Base-by-base conservation (phyloP, 2,888 invertebrate species). In the Entomobrya multifasciata region DNA sequence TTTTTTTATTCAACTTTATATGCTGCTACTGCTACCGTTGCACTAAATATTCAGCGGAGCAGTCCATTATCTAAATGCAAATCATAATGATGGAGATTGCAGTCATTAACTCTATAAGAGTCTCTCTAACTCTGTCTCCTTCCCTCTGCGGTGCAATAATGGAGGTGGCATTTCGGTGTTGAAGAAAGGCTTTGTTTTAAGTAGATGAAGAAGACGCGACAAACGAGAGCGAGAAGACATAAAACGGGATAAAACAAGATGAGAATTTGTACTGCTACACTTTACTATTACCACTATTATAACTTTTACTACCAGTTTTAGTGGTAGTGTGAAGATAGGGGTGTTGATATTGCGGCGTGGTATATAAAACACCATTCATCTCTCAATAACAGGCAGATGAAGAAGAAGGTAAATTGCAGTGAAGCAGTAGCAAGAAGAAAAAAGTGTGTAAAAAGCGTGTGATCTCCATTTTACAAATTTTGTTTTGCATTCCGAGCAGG, bases 31-130 rank as follows among this genome's bases (percentile, higher is more conserved):
- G 13, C 72, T n/a, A 17, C 30, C 49, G 57, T 57, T 55, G 41
- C 74, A 83, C 77, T 65, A 72, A 57, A 47, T 60, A 82, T 74
- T 82, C 65, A 65, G 36, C 25, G 52, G 60, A 72, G 65, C n/a
- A 87, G 87, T 87, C 87, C 67, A 84, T 84, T 84, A 87, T 87
- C 87, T 87, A 87, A 87, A 87, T 87, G 83, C 87, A 87, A 87
- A 87, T 87, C 87, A 80, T 87, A 74, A 87, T 87, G 87, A 83
- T 84, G 78, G 74, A 87, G 87, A 87, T 87, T 87, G 83, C 27
- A 84, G 87, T 87, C 87, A 87, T 87, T 87, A 87, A 84, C 77
- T 87, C 49, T 72, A 65, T 44, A 55, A 76, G 55, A 79, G 85
- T 79, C n/a, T 41, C 47, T 62, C 57, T n/a, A n/a, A 20, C 65